A percentile compares a stretch with the other conserved stretches of the same genome.
Conservation (phyloP, 2,113 vertebrate genomes). For the Mohoua ochrocephala region DNA sequence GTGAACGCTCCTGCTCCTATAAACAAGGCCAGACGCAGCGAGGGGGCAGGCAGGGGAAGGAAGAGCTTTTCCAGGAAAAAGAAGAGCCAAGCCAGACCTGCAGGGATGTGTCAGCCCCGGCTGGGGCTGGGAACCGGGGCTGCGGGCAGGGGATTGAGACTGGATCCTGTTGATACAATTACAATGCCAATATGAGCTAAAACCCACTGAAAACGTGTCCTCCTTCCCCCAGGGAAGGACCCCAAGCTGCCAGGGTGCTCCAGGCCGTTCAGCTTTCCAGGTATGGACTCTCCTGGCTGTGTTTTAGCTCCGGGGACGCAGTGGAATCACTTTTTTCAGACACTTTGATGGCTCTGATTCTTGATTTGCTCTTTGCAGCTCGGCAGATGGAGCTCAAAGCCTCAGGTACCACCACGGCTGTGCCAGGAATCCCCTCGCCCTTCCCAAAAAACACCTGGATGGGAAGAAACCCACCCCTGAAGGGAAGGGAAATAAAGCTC, state of each 20-base stretch:
- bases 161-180: no score
- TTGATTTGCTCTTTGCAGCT: background rate
- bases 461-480: accelerated
- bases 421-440: background rate
- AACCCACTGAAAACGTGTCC: accelerated
- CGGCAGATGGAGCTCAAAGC: background rate
- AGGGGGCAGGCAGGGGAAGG: background rate
- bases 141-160: background rate
- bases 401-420: background rate
- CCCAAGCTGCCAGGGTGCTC: background rate
- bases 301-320: background rate
- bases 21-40: background rate
- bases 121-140: background rate
- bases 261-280: background rate
- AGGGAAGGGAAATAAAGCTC: background rate
- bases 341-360: background rate
- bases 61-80: background rate
- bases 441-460: accelerated
- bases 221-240: background rate
- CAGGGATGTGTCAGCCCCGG: background rate
- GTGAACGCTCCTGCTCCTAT: background rate
- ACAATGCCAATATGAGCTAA: background rate
- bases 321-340: background rate
- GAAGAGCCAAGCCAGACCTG: background rate
- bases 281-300: background rate